Evolutionary conservation across 1,140 invertebrate species (phyloP), one percentile per base, ranked within the genome.

Genomic region (Psix sp.): DNA sequence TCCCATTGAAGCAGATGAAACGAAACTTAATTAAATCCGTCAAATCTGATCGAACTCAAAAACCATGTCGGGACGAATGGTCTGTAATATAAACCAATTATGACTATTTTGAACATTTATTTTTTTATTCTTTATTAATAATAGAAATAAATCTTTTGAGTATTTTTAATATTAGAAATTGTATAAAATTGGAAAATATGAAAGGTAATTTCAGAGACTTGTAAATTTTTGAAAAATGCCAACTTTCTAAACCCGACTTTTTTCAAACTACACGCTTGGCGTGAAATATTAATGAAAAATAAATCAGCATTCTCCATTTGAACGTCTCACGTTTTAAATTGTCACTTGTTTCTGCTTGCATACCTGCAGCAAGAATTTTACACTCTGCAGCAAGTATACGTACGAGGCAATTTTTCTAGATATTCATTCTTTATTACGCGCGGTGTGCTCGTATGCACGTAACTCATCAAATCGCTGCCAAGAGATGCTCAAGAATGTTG

Each of bases 401-500:
- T 48, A 38, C 13, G 14, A 26, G 35, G 35, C 57, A 62, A 49
- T 62, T 36, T 49, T 49, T 49, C 29, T 40, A 10, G 45, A 42
- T 40, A 62, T 49, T 49, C 45, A 49, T 62, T 46, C 54, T 46
- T 59, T 59, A 59, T 59, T 59, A 46, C 54, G 15, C 29, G 45
- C 14, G 36, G 26, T 15, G 20, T 46, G 49, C 21, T 3, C 21
- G 21, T 7, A 15, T 24, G 40, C 40, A 9, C 39, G 21, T 45
- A 43, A 43, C 17, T 57, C 45, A 57, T 57, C 26, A 46, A 59
- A 46, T 38, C 18, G 14, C 29, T 36, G 17, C 13, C 20, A 46
- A 20, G 6, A 7, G 42, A 46, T 38, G 18, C 29, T 38, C 15
- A 2, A 18, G 10, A 39, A 16, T 39, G 11, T 45, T 18, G 21